These are phyloP conservation scores for Cinclus mexicanus DNA, from an alignment of 2,113 vertebrate genomes.

Conservation along the genomic window DNA sequence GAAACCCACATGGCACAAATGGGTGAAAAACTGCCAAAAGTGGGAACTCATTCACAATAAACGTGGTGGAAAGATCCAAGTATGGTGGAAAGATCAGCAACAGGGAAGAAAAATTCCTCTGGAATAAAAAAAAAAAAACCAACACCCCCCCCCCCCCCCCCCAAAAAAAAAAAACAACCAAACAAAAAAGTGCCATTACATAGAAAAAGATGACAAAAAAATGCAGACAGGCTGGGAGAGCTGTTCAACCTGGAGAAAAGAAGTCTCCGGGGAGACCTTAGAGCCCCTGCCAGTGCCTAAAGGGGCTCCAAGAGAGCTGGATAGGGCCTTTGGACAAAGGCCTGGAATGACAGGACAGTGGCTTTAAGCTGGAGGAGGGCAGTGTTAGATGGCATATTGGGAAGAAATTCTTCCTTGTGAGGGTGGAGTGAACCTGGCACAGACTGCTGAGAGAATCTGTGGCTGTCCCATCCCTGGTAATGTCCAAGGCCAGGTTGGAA, in stretches of 20 bases:
- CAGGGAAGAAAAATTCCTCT: not conserved
- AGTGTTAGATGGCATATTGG: not conserved
- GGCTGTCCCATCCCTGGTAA: not conserved
- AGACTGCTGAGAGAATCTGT: not conserved
- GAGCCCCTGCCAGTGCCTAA: not conserved
- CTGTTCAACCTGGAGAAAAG: not conserved
- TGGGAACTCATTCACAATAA: not conserved
- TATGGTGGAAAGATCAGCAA: not conserved
- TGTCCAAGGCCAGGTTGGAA: not conserved
- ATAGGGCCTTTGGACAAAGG: not conserved
- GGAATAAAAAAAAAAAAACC: not conserved
- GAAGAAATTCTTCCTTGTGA: not conserved
- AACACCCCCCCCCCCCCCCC: no score
- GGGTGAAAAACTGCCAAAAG: not conserved
- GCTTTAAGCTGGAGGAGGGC: not conserved
- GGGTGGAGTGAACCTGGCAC: not conserved
- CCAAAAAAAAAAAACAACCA: not conserved
- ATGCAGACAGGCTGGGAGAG: not conserved
- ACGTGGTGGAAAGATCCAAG: no score
- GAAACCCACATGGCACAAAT: accelerated
- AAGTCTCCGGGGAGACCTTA: not conserved
- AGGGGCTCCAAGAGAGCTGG: not conserved
- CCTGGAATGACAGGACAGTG: not conserved
- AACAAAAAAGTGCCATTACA: no score
- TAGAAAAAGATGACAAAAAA: not conserved